Conservation (phyloP, 2,797 vertebrate genomes). For the Gymnoscopelus braueri region DNA sequence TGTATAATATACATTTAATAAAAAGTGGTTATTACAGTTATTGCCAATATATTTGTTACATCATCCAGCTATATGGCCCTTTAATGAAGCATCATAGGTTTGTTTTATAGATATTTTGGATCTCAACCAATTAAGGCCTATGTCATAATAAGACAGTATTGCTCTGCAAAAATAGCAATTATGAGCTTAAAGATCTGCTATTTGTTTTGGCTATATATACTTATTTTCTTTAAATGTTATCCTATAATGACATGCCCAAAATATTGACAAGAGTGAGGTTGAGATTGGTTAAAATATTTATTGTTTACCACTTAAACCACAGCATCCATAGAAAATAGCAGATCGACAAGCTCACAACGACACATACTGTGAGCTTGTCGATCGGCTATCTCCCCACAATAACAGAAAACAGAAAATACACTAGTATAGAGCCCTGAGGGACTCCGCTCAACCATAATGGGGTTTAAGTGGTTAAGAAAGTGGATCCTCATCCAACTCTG, state of each 20-base stretch:
- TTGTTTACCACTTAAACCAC: too few species aligned
- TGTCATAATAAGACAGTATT: background rate
- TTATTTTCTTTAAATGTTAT: too few species aligned
- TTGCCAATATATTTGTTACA: conserved; percentile 15
- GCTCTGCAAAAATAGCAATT: conserved; percentile 18
- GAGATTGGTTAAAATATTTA: background rate
- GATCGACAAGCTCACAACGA: too few species aligned
- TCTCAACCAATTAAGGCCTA: too few species aligned
- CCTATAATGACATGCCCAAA: too few species aligned
- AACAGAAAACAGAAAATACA: too few species aligned
- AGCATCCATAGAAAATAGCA: too few species aligned
- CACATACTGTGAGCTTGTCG: too few species aligned
- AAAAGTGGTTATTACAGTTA: background rate
- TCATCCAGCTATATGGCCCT: conserved; percentile 1
- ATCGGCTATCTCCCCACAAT: too few species aligned
- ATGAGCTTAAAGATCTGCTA: background rate
- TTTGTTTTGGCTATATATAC: background rate
- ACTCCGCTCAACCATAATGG: too few species aligned
- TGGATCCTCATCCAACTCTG: background rate
- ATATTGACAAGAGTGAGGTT: background rate
- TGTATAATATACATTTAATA: background rate
- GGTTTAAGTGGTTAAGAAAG: too few species aligned
- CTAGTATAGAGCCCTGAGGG: too few species aligned
- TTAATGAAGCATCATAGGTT: conserved; percentile 3
- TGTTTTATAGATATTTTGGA: background rate